Evolutionary conservation across 2,797 vertebrate species (phyloP), one percentile per base, ranked within the genome.

Genomic region (Typhlichthys eigenmanni): DNA sequence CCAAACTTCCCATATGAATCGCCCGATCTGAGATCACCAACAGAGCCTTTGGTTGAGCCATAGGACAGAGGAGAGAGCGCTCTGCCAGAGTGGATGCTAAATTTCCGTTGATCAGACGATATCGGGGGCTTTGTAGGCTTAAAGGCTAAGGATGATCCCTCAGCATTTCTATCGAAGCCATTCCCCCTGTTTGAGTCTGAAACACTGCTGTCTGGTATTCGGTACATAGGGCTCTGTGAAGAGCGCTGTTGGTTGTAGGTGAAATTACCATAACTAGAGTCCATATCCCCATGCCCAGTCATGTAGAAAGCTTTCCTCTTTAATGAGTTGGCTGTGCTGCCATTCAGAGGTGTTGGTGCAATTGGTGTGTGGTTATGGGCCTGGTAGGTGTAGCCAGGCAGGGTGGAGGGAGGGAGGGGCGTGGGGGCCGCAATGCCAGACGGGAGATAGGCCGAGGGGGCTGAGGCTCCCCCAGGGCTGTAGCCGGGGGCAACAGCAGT

Each of bases 271-370:
- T 98, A 99, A 90, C 91, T 93, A 82, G 98, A 94, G 91, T 98
- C 96, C 94, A 98, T 95, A 78, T 99, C 97, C 90, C 95, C 96
- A 90, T 97, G 97, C 83, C 95, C 95, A 77, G 95, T 95, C 97
- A 99, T 99, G 80, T 98, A 99, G 92, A 99, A 99, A 89, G 98
- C 98, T 94, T 98, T 99, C 83, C 98, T 94, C 93, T 99, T 99
- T 87, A 99, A 94, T 75, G 96, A 97, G 90, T 94, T 96, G 77
- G 96, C 95, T 3, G 96, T 95, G 89, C 93, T 97, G 88, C 96
- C 96, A 72, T 95, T 94, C 90, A 99, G 92, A 85, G 96, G 95
- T 47, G 96, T 95, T 0, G 96, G 95, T 0, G 96, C 94, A 10
- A 98, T 96, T 48, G 98, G 96, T 0, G 96, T 94, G 74, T 98